Evolutionary conservation across 2,888 invertebrate species (phyloP), one percentile per base, ranked within the genome.

Genomic region (Cheilosia pagana): DNA sequence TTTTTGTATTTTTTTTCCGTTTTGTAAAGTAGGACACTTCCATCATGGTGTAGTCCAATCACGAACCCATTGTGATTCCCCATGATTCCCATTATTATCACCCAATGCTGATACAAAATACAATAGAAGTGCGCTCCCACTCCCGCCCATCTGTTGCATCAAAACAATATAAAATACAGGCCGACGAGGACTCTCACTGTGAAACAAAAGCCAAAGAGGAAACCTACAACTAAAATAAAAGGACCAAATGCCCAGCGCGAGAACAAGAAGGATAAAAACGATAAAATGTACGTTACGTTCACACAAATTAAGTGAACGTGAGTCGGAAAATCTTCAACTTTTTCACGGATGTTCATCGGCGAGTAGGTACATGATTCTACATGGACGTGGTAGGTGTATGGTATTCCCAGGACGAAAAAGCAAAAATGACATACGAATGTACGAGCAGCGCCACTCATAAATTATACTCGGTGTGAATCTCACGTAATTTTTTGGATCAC

Each of bases 401-500:
- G 39, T 25, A 67, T n/a, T n/a, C 45, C 19, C 50, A 70, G 68
- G 68, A 70, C 75, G 63, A 75, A 25, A 48, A 45, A 78, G 16
- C 8, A 16, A 41, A 59, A 79, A 78, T 83, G 83, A 70, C 74
- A 83, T 59, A 83, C 78, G 39, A 25, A 8, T 28, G 67, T 21
- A 72, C 48, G 77, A 62, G n/a, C 45, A 74, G 55, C 59, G 50
- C 68, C 68, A 12, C 35, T 79, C 74, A 83, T 83, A 83, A 83
- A 83, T 83, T 65, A 75, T 60, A 55, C 78, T 43, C 63, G 59
- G 70, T 74, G 83, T 83, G 83, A 79, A 75, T 75, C 83, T 83
- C 79, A 83, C 83, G 83, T 83, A 83, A 78, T 83, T 83, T 83
- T 79, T 68, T 65, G 83, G 83, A 79, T 83, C 83, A 83, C 83